A percentile compares a stretch with the other conserved stretches of the same genome.
Conservation (phyloP, 2,888 invertebrate species). For the Aelia acuminata region DNA sequence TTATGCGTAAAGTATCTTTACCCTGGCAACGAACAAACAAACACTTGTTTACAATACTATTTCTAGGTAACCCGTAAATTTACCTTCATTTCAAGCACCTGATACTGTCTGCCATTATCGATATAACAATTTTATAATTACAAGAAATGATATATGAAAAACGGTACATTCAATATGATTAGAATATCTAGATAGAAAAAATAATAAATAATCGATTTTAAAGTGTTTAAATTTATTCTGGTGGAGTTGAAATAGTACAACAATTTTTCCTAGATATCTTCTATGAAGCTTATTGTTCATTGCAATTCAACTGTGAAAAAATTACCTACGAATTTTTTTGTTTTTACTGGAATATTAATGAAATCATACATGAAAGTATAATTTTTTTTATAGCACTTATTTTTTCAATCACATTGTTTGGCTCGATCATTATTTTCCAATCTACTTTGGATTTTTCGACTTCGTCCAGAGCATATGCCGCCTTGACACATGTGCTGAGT, state of each 20-base stretch:
- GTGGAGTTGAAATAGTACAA: too few relatives aligned
- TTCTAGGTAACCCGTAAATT: conserved; percentile 15
- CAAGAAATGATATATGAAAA: background rate
- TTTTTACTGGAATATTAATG: too few relatives aligned
- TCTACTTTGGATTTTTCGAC: conserved; percentile 7
- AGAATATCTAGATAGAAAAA: background rate
- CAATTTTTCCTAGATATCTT: too few relatives aligned
- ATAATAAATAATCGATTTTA: too few relatives aligned
- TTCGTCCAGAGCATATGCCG: background rate
- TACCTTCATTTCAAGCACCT: background rate
- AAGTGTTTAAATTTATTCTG: too few relatives aligned
- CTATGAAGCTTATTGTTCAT: too few relatives aligned
- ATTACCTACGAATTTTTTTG: too few relatives aligned
- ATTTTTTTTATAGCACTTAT: background rate
- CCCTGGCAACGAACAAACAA: conserved; percentile 21
- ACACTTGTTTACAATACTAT: conserved; percentile 8
- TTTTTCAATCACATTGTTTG: background rate
- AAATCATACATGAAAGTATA: too few relatives aligned
- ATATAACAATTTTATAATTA: background rate
- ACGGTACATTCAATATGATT: background rate
- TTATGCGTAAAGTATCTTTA: conserved; percentile 38
- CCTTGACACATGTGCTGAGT: background rate
- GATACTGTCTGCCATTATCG: background rate
- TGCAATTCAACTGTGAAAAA: too few relatives aligned
- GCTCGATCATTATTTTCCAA: background rate